A percentile compares a stretch with the other conserved stretches of the same genome.
Conservation (phyloP, 1,140 invertebrate species). For the Drosophila kepulauana region DNA sequence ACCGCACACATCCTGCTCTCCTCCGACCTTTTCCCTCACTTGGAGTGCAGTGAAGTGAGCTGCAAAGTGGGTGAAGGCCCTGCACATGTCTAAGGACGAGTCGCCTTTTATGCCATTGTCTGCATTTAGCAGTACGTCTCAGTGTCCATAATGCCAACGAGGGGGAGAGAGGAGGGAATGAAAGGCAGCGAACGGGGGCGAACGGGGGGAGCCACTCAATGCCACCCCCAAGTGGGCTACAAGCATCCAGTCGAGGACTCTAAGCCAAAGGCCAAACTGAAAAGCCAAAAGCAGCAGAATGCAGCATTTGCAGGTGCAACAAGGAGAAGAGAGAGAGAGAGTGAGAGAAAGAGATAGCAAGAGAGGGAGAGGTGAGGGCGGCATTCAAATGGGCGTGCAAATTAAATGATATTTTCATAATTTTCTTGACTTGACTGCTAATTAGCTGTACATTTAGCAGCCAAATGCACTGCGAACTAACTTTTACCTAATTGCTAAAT, state of each 20-base stretch:
- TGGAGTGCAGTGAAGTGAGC: conserved; percentile 40
- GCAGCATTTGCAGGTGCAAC: conserved; percentile 20
- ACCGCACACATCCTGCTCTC: not conserved
- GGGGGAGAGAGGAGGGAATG: not conserved
- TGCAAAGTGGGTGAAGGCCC: conserved; percentile 78
- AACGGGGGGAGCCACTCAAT: conserved; percentile 67
- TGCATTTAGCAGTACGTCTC: conserved; percentile 41
- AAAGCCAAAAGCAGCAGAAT: conserved; percentile 10
- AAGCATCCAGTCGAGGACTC: conserved; percentile 12
- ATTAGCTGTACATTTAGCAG: conserved; percentile 68
- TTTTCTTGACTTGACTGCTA: conserved; percentile 64
- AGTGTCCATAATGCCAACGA: conserved; percentile 49
- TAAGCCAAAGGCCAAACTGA: conserved; percentile 33
- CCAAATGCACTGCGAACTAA: conserved; percentile 26
- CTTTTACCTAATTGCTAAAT: conserved; percentile 44
- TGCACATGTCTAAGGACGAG: conserved; percentile 63
- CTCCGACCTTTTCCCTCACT: conserved; percentile 22
- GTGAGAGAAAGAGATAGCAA: not conserved
- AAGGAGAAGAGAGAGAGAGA: not conserved
- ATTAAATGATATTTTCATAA: conserved; percentile 71
- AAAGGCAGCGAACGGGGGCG: too few relatives aligned
- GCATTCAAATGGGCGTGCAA: conserved; percentile 19
- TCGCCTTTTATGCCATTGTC: conserved; percentile 76
- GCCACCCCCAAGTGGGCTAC: conserved; percentile 51
- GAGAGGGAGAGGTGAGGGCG: not conserved